These are phyloP conservation scores for Acholoe squamosa DNA, from an alignment of 2,888 invertebrate species.

Conservation along the genomic window DNA sequence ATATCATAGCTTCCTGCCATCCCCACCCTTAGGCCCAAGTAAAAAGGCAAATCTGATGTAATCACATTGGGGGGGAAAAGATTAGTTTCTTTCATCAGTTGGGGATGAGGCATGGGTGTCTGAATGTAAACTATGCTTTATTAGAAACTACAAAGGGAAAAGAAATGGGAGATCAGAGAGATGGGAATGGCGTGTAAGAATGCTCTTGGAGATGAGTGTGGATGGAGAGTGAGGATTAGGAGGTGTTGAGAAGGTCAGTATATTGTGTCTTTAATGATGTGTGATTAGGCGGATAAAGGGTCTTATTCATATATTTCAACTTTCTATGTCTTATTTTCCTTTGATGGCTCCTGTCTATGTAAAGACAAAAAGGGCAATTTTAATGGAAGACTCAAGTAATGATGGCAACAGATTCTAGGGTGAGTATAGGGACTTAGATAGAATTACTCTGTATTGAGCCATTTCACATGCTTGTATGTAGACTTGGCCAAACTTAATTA, in stretches of 20 bases:
- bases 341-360: no score
- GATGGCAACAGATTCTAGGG: no score
- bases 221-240: neutral
- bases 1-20: neutral
- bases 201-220: neutral
- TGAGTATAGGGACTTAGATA: no score
- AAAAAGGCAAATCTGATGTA: constrained; percentile 20
- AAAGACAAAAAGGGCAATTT: no score
- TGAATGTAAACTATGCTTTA: constrained; percentile 24
- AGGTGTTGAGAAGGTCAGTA: neutral
- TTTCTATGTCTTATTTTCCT: no score
- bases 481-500: no score
- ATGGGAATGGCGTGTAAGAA: neutral
- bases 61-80: constrained; percentile 41
- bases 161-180: constrained; percentile 7
- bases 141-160: constrained; percentile 12
- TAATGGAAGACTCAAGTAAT: no score
- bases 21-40: neutral
- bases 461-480: no score
- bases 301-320: no score
- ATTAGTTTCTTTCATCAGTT: constrained; percentile 40
- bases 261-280: neutral
- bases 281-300: neutral
- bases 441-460: no score
- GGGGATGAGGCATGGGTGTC: constrained; percentile 11